A percentile compares a stretch with the other conserved stretches of the same genome.
These are phyloP conservation scores for Neodiprion lecontei DNA, from an alignment of 1,140 invertebrate species.

Conservation along the genomic window DNA sequence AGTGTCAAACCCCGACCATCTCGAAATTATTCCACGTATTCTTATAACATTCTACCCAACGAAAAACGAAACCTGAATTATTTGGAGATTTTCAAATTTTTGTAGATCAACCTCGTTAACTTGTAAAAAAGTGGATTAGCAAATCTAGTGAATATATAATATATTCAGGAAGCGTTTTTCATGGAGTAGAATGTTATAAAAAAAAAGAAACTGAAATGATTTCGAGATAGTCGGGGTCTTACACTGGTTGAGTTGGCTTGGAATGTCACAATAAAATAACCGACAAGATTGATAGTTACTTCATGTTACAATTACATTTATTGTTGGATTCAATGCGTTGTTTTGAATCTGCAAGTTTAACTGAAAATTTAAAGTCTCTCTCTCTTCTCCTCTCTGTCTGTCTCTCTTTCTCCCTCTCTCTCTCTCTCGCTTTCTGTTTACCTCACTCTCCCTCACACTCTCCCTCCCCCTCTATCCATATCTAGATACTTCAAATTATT, in stretches of 20 bases:
- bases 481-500: background rate
- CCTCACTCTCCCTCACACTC: background rate
- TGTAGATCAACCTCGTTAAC: background rate
- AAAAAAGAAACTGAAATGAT: background rate
- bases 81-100: slow-evolving; percentile 4
- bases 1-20: no score
- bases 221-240: no score
- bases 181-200: background rate
- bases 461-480: background rate
- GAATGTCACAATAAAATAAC: background rate
- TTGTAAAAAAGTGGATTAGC: background rate
- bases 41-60: background rate
- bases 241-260: no score
- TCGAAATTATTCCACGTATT: no score
- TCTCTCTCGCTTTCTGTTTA: background rate
- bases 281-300: background rate
- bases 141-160: background rate
- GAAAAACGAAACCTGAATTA: background rate
- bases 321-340: background rate
- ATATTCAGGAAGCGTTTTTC: background rate
- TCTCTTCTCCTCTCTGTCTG: background rate
- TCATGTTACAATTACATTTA: background rate
- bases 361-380: background rate
- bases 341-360: background rate
- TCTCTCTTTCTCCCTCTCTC: background rate